Conservation (phyloP, 2,113 vertebrate species). For the Alethe castanea region DNA sequence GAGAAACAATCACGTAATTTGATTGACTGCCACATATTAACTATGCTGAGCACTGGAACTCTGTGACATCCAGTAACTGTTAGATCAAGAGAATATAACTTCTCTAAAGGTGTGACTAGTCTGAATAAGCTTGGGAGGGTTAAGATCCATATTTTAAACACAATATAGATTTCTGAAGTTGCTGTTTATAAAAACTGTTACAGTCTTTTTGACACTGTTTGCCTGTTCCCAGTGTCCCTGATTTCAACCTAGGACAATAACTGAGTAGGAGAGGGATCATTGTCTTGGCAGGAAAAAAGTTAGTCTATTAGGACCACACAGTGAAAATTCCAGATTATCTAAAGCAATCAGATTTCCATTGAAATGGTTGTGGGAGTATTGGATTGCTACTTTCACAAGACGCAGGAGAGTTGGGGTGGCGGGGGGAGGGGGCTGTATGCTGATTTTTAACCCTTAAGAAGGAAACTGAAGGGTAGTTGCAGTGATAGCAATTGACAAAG, state of each 20-base stretch:
- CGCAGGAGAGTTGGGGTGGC: fast-evolving
- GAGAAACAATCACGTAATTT: not conserved
- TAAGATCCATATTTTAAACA: not conserved
- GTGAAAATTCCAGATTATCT: not conserved
- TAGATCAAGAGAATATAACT: not conserved
- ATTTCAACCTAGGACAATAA: not conserved
- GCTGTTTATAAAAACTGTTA: not conserved
- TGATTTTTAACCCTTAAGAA: not conserved
- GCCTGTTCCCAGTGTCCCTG: not conserved
- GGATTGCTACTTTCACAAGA: not conserved
- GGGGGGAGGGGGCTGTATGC: fast-evolving
- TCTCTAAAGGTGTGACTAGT: not conserved
- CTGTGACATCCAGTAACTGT: not conserved
- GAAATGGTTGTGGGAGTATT: not conserved
- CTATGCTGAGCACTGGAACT: not conserved
- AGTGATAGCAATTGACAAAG: not conserved
- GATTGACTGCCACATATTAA: not conserved
- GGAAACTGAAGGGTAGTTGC: not conserved
- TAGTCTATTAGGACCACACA: not conserved
- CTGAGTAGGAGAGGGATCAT: not conserved
- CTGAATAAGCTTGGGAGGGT: not conserved
- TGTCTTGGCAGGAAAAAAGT: not conserved
- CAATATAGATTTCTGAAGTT: not conserved
- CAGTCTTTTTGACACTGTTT: not conserved
- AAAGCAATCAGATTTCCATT: not conserved